Evolutionary conservation across 2,113 vertebrate species (phyloP).

Genomic region (Lampris incognitus): DNA sequence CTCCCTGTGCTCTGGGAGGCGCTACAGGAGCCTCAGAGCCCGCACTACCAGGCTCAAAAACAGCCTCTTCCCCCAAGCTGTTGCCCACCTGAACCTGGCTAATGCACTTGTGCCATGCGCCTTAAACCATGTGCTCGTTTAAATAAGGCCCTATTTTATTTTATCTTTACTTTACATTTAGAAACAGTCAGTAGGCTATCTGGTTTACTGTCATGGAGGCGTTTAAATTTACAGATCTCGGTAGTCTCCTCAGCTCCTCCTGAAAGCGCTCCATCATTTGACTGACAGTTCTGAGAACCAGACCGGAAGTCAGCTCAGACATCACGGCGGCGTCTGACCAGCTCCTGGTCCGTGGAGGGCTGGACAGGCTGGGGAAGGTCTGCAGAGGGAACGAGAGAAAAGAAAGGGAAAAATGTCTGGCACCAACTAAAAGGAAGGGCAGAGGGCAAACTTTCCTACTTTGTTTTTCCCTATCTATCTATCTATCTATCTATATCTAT

Average conservation of each 20-base stretch:
- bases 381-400: conserved; percentile 36
- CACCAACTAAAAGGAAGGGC: no score
- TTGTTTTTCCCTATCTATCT: background rate
- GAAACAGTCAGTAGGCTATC: background rate
- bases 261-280: conserved; percentile 64
- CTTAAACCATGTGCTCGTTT: no score
- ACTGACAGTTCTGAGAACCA: conserved; percentile 62
- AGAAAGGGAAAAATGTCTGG: background rate
- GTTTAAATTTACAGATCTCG: conserved; percentile 65
- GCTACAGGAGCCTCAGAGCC: no score
- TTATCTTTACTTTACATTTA: no score
- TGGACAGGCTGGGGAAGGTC: conserved; percentile 62
- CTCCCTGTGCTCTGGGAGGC: no score
- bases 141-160: no score
- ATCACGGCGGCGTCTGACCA: conserved; percentile 66
- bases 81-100: no score
- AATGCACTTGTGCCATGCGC: no score
- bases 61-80: no score
- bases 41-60: no score
- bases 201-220: background rate
- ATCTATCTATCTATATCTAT: background rate
- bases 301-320: conserved; percentile 65
- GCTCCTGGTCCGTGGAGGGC: conserved; percentile 41
- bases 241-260: conserved; percentile 67
- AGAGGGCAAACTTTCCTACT: background rate